Conservation (phyloP, 1,140 invertebrate genomes). For the Trissolcus basalis region DNA sequence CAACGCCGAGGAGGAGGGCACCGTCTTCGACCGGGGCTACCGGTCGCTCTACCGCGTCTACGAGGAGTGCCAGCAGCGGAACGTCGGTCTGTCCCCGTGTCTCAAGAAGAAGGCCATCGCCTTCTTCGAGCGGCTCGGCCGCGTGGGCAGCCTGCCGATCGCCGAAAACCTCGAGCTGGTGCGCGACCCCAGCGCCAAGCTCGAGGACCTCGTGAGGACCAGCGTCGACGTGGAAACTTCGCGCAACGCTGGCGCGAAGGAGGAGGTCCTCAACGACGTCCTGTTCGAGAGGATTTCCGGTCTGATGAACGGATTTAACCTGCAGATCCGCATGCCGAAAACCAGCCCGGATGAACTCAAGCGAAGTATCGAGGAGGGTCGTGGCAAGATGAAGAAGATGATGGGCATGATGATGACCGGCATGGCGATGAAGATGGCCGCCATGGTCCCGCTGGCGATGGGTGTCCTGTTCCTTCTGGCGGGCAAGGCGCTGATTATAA, state of each 20-base stretch:
- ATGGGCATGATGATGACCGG: constrained; percentile 90
- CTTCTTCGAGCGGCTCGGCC: constrained; percentile 83
- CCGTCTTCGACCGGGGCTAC: constrained; percentile 70
- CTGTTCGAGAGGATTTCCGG: constrained; percentile 82
- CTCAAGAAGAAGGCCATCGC: constrained; percentile 87
- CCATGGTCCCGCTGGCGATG: constrained; percentile 83
- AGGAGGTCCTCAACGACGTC: constrained; percentile 81
- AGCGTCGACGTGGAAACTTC: constrained; percentile 81
- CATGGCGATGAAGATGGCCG: constrained; percentile 84
- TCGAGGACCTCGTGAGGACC: constrained; percentile 63
- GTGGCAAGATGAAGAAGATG: constrained; percentile 88
- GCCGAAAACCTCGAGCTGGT: constrained; percentile 81
- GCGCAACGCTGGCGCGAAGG: constrained; percentile 78
- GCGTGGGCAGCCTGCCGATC: constrained; percentile 81
- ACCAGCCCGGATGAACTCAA: constrained; percentile 81
- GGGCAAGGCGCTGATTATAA: constrained; percentile 86
- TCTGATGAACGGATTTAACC: constrained; percentile 83
- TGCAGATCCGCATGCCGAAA: constrained; percentile 86
- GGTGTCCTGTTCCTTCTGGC: constrained; percentile 84
- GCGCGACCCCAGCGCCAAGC: constrained; percentile 62
- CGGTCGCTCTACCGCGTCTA: constrained; percentile 69
- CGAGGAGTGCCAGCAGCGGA: constrained; percentile 72
- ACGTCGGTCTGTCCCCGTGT: constrained; percentile 80
- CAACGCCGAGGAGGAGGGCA: constrained; percentile 61
- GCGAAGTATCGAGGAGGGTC: constrained; percentile 84